These are phyloP conservation scores for Aphidoletes aphidimyza DNA, from an alignment of 2,888 invertebrate genomes.

Conservation along the genomic window DNA sequence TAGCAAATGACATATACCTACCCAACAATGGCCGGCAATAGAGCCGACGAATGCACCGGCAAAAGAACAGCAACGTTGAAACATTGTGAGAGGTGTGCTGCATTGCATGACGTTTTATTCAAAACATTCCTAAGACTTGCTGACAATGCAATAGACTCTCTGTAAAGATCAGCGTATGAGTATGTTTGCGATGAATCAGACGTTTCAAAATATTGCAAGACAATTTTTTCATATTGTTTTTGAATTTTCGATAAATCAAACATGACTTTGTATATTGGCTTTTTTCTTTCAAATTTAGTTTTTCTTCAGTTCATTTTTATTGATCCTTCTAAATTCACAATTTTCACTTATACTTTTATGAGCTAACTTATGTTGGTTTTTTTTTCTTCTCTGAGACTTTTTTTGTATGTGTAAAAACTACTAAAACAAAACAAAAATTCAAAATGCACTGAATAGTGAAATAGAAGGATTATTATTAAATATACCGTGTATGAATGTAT, in stretches of 20 bases:
- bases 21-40: constrained; percentile 29
- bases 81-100: not conserved
- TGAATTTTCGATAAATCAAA: not conserved
- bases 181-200: not conserved
- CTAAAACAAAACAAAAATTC: not conserved
- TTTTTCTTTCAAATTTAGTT: not conserved
- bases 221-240: not conserved
- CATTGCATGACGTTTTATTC: not conserved
- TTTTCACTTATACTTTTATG: too few species aligned
- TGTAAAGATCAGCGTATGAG: not conserved
- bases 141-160: not conserved
- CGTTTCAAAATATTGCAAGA: not conserved
- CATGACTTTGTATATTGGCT: not conserved
- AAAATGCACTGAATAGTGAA: not conserved
- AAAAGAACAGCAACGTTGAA: constrained; percentile 5
- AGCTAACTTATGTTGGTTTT: not conserved
- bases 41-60: not conserved
- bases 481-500: not conserved
- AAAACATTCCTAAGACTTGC: not conserved
- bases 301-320: not conserved
- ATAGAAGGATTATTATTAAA: not conserved
- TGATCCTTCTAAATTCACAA: not conserved
- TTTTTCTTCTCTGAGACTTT: too few species aligned
- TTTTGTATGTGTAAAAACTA: too few species aligned
- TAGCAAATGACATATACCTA: not conserved